Percentiles rank a stretch among this genome's conserved stretches.
Evolutionary conservation across 2,113 vertebrate species (phyloP).

Genomic region (Ranitomeya imitator): DNA sequence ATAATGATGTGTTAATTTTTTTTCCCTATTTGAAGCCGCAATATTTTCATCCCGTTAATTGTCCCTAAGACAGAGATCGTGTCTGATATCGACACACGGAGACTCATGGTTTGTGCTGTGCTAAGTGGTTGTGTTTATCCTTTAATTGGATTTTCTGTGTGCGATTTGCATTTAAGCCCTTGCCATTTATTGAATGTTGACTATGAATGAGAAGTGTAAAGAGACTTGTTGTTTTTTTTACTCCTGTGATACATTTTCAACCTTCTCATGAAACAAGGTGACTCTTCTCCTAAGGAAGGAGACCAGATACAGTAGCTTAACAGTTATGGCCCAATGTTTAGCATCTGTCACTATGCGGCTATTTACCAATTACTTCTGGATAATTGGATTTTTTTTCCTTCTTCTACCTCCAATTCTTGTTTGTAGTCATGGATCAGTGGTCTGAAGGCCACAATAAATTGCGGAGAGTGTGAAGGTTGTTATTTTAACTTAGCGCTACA

Average conservation of each 20-base stretch:
- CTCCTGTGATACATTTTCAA: slow-evolving; percentile 60
- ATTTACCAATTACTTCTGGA: slow-evolving; percentile 50
- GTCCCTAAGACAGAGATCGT: slow-evolving; percentile 75
- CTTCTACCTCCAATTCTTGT: slow-evolving; percentile 32
- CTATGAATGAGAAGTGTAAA: slow-evolving; percentile 62
- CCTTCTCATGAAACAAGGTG: slow-evolving; percentile 66
- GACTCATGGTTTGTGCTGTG: slow-evolving; percentile 72
- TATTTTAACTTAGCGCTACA: background rate
- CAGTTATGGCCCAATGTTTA: slow-evolving; percentile 29
- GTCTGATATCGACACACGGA: slow-evolving; percentile 71
- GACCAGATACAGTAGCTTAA: slow-evolving; percentile 39
- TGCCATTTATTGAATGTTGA: slow-evolving; percentile 67
- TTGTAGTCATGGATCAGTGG: slow-evolving; percentile 45
- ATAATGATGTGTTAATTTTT: slow-evolving; percentile 78
- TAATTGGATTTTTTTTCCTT: slow-evolving; percentile 49
- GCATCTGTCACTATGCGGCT: slow-evolving; percentile 43
- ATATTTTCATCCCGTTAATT: slow-evolving; percentile 83
- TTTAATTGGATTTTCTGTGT: slow-evolving; percentile 82
- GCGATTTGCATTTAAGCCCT: slow-evolving; percentile 74
- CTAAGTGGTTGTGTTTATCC: slow-evolving; percentile 79
- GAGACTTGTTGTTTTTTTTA: slow-evolving; percentile 59
- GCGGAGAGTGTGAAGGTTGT: slow-evolving; percentile 17
- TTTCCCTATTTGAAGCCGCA: slow-evolving; percentile 73
- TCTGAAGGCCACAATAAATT: slow-evolving; percentile 39
- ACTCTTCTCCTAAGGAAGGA: slow-evolving; percentile 54